A percentile compares a stretch with the other conserved stretches of the same genome.
Conservation (phyloP, 2,113 vertebrate species). For the Neolamprologus falcicula region DNA sequence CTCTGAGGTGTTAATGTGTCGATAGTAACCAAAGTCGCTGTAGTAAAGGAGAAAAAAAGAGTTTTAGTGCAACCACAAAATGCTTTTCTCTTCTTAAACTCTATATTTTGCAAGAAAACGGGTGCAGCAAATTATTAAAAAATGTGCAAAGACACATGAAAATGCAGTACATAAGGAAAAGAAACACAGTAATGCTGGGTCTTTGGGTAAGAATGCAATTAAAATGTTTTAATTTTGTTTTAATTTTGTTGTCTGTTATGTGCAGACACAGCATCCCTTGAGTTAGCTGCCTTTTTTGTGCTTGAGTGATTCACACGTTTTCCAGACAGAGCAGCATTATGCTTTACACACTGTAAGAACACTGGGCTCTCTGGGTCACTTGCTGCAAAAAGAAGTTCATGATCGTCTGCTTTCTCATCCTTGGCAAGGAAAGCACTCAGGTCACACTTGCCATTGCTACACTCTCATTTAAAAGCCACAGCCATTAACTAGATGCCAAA, state of each 20-base stretch:
- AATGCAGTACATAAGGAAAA: not conserved
- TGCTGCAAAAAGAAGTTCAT: not conserved
- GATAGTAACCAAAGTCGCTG: constrained; percentile 76
- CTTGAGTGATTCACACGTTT: not conserved
- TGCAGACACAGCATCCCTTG: not conserved
- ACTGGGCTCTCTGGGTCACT: not conserved
- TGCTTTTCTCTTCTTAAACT: not conserved
- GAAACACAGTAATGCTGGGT: not conserved
- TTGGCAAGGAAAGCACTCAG: constrained; percentile 12
- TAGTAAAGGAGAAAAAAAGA: not conserved
- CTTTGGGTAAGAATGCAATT: not conserved
- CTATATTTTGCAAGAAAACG: not conserved
- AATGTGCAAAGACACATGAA: not conserved
- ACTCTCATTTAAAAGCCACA: not conserved
- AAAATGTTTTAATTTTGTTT: not conserved
- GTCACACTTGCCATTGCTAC: not conserved
- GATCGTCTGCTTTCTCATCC: not conserved
- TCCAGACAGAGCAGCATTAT: not conserved
- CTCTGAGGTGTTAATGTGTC: constrained; percentile 63
- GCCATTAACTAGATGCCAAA: not conserved
- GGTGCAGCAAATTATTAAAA: not conserved
- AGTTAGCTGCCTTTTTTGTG: not conserved
- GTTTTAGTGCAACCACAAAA: not conserved
- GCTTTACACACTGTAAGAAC: not conserved
- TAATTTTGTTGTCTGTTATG: not conserved